phyloP scores from a whole-genome alignment of 2,888 invertebrate genomes.

The Phalangium opilio region DNA sequence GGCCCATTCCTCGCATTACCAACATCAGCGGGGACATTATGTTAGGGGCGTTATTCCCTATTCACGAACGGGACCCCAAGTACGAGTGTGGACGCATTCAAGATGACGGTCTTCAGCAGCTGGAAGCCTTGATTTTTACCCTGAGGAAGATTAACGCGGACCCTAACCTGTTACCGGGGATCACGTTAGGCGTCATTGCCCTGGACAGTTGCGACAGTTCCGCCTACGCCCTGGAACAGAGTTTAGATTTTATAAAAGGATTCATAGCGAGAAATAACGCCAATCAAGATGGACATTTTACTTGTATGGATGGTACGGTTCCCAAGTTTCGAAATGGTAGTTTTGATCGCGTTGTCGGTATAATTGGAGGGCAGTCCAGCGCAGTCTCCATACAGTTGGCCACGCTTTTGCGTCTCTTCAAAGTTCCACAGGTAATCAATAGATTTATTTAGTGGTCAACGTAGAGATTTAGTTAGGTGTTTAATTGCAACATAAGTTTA shows the following conservation, averaged over 20 bases:
- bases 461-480: too few relatives aligned
- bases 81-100: conserved; percentile 25
- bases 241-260: conserved; percentile 48
- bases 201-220: conserved; percentile 49
- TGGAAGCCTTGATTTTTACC: conserved; percentile 52
- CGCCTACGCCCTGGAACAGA: conserved; percentile 49
- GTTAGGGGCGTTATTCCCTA: conserved; percentile 51
- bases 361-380: conserved; percentile 39
- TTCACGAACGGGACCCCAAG: conserved; percentile 41
- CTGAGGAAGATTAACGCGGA: conserved; percentile 48
- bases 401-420: conserved; percentile 37
- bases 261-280: conserved; percentile 36
- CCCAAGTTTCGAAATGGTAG: conserved; percentile 33
- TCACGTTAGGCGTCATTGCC: conserved; percentile 44
- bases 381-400: conserved; percentile 40
- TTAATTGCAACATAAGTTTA: too few relatives aligned
- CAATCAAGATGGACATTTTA: conserved; percentile 32
- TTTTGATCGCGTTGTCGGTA: conserved; percentile 37
- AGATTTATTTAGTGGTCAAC: too few relatives aligned
- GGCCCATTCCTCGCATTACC: conserved; percentile 19
- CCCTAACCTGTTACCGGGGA: conserved; percentile 41
- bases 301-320: conserved; percentile 33
- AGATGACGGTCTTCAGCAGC: conserved; percentile 49
- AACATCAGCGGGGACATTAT: conserved; percentile 42
- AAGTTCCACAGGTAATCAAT: conserved; percentile 38